These are phyloP conservation scores for Rallus limicola DNA, from an alignment of 2,113 vertebrate genomes.

Conservation along the genomic window DNA sequence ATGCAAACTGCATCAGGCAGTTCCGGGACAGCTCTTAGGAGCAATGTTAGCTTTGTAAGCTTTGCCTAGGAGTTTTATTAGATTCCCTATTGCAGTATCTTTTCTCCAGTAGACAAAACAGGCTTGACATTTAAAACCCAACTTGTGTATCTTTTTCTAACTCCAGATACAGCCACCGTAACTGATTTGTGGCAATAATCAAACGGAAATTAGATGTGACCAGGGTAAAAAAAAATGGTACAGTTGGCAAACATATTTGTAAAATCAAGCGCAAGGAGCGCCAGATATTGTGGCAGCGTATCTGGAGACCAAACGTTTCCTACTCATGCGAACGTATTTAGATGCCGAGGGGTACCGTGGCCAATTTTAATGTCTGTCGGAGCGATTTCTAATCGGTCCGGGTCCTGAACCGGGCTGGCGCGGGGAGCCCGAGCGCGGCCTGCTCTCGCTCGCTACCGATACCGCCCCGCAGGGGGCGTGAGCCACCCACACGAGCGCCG, in stretches of 20 bases:
- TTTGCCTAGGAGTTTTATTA: neutral
- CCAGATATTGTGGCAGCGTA: neutral
- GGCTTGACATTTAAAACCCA: neutral
- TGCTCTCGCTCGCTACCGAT: neutral
- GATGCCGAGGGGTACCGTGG: neutral
- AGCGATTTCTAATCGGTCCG: neutral
- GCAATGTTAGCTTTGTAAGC: neutral
- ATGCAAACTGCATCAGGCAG: neutral
- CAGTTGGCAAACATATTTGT: neutral
- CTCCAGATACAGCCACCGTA: neutral
- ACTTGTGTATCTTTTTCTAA: neutral
- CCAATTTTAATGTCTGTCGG: neutral
- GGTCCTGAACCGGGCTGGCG: neutral
- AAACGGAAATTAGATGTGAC: neutral
- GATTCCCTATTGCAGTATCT: neutral
- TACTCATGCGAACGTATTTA: neutral
- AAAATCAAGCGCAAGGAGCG: neutral
- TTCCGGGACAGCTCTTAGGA: neutral
- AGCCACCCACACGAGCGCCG: neutral
- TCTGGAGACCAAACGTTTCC: neutral
- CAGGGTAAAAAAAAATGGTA: neutral
- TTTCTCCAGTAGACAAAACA: neutral
- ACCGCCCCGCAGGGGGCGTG: slow-evolving; percentile 54
- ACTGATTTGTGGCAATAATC: neutral
- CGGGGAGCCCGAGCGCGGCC: rapidly evolving